Conservation (phyloP, 53 echinoderm and acorn worm species). For the Patiria pectinifera region DNA sequence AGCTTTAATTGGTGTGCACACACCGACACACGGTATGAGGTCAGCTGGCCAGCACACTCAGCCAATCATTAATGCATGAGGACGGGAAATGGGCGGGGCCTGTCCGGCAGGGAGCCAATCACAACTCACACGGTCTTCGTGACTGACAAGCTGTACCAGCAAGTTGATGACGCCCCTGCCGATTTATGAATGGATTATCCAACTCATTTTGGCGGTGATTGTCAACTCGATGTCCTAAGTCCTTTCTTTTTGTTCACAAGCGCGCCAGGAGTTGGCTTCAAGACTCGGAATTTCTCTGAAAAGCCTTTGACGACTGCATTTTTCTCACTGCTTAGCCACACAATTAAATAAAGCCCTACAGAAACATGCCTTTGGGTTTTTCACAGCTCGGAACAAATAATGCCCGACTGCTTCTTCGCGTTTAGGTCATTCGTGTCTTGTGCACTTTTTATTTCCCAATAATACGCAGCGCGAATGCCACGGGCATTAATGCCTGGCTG, state of each 20-base stretch:
- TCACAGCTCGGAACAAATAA: not conserved
- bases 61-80: slow-evolving; percentile 30
- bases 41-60: slow-evolving; percentile 8
- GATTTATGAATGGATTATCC: slow-evolving; percentile 21
- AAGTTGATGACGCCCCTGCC: slow-evolving; percentile 6
- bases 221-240: not conserved
- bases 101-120: slow-evolving; percentile 3
- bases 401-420: not conserved
- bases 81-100: slow-evolving; percentile 30
- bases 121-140: not conserved
- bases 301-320: not conserved
- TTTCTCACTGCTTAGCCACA: not conserved
- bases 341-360: not conserved
- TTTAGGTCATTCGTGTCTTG: not conserved
- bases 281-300: not conserved
- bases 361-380: not conserved
- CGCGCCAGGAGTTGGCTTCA: not conserved
- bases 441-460: not conserved
- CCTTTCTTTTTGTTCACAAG: not conserved
- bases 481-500: not conserved
- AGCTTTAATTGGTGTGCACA: slow-evolving; percentile 35
- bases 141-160: not conserved
- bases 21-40: not conserved
- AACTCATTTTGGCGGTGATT: not conserved
- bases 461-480: not conserved